Evolutionary conservation across 2,113 vertebrate genomes (phyloP).

Genomic region (Toxotes chatareus): DNA sequence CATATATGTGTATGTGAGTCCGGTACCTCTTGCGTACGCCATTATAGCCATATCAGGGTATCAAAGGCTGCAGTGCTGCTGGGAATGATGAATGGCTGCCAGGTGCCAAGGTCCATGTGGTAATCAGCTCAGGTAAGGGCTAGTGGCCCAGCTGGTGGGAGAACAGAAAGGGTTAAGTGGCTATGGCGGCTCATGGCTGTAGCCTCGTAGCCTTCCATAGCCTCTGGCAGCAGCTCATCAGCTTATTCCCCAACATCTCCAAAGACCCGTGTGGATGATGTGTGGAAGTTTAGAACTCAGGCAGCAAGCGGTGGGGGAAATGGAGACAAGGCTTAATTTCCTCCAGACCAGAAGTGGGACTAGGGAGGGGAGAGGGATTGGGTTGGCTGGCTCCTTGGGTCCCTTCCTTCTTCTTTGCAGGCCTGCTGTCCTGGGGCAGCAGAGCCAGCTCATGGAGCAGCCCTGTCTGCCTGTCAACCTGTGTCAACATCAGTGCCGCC

Average conservation of each 20-base stretch:
- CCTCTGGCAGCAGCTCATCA: conserved; percentile 69
- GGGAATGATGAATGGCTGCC: conserved; percentile 77
- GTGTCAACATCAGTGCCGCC: conserved; percentile 57
- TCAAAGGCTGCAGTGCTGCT: conserved; percentile 62
- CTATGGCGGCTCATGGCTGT: conserved; percentile 41
- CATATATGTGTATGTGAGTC: conserved; percentile 51
- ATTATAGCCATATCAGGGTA: conserved; percentile 55
- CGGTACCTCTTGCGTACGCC: conserved; percentile 4
- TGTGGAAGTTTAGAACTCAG: conserved; percentile 40
- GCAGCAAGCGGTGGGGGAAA: conserved; percentile 59
- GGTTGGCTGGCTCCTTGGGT: conserved; percentile 15
- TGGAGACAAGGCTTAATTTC: conserved; percentile 79
- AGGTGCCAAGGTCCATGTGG: conserved; percentile 66
- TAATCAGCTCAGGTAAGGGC: conserved; percentile 61
- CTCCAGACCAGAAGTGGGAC: conserved; percentile 66
- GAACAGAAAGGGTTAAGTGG: conserved; percentile 70
- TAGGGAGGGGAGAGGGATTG: not conserved
- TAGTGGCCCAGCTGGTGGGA: conserved; percentile 40
- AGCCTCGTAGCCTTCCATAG: conserved; percentile 30
- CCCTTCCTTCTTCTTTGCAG: conserved; percentile 27
- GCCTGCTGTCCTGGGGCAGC: conserved; percentile 49
- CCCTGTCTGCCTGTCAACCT: conserved; percentile 67
- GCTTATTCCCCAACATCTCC: conserved; percentile 61
- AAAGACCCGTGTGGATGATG: conserved; percentile 39
- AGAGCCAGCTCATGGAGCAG: conserved; percentile 39